Evolutionary conservation across 1,140 invertebrate species (phyloP).

Genomic region (Panagrolaimus sp.): DNA sequence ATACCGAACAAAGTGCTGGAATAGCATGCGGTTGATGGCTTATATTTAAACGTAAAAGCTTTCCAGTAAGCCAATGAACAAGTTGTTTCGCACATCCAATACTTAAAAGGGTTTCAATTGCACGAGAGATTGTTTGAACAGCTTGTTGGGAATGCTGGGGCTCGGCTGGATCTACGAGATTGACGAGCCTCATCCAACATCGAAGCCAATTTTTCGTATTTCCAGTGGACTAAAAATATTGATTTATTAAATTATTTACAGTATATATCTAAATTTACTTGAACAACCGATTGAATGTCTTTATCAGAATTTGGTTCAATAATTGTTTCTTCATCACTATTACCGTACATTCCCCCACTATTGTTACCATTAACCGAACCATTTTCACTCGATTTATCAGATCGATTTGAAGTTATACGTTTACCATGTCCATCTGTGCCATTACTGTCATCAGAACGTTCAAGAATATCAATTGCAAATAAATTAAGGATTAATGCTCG

Average conservation of each 20-base stretch:
- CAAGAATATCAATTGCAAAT: constrained; percentile 33
- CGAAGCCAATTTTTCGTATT: constrained; percentile 38
- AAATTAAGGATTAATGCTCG: constrained; percentile 49
- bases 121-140: constrained; percentile 42
- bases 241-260: background rate
- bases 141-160: constrained; percentile 28
- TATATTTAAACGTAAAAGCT: constrained; percentile 31
- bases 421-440: background rate
- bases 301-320: background rate
- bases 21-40: constrained; percentile 45
- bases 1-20: constrained; percentile 41
- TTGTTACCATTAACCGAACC: background rate
- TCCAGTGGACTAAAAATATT: constrained; percentile 37
- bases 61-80: constrained; percentile 46
- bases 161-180: constrained; percentile 37
- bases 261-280: background rate
- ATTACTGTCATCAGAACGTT: background rate
- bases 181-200: constrained; percentile 43
- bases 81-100: constrained; percentile 43
- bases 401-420: constrained; percentile 9
- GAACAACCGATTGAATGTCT: constrained; percentile 8
- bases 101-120: constrained; percentile 29
- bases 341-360: background rate
- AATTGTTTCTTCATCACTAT: constrained; percentile 8
- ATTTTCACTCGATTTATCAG: background rate